Evolutionary conservation across 2,113 vertebrate genomes (phyloP).

Genomic region (Brienomyrus brachyistius): DNA sequence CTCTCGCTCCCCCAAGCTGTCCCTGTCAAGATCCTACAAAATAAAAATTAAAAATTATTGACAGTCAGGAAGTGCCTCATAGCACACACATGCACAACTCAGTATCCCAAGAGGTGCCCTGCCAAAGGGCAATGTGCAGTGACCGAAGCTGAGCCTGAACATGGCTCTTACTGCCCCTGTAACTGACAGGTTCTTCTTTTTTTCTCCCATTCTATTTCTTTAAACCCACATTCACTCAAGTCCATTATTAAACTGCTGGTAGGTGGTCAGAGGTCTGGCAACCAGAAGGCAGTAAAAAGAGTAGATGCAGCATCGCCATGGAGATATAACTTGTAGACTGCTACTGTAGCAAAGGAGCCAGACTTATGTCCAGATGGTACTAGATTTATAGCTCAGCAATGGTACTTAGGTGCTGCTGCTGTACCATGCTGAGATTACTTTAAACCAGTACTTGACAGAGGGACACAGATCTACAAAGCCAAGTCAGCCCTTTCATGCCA

Average conservation of each 20-base stretch:
- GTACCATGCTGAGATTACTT: neutral
- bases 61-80: neutral
- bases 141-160: neutral
- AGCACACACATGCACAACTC: neutral
- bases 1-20: slow-evolving; percentile 49
- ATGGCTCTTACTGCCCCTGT: neutral
- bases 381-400: neutral
- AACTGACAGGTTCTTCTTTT: neutral
- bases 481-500: neutral
- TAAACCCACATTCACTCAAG: neutral
- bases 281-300: neutral
- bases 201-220: neutral
- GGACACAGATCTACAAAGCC: neutral
- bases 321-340: neutral
- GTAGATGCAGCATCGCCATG: neutral
- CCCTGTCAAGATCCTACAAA: slow-evolving; percentile 45
- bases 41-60: neutral
- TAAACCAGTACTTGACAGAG: neutral
- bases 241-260: neutral
- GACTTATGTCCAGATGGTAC: neutral
- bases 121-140: slow-evolving; percentile 1
- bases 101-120: neutral
- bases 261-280: neutral
- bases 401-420: neutral
- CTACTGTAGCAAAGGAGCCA: neutral